Conservation (phyloP, 2,113 vertebrate genomes). For the Zapornia atra region DNA sequence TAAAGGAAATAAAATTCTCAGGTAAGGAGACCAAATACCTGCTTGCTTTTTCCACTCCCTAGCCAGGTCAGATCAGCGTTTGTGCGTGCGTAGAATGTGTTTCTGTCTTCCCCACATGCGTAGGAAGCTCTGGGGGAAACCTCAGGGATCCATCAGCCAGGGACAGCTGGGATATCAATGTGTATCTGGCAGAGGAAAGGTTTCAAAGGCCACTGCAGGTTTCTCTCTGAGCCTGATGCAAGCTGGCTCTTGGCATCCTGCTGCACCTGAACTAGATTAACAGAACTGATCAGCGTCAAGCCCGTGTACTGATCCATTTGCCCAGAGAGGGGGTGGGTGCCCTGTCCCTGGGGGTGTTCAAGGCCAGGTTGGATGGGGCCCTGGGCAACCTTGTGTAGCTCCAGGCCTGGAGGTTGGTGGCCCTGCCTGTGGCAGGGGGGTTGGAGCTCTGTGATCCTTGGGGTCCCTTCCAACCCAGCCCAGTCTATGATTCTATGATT, state of each 20-base stretch:
- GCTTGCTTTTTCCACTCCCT: not conserved
- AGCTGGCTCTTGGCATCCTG: not conserved
- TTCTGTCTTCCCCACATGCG: not conserved
- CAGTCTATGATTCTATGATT: no score
- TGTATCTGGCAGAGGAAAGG: not conserved
- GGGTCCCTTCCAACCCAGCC: no score
- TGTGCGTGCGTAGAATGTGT: not conserved
- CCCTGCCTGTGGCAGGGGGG: no score
- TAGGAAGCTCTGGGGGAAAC: conserved; percentile 8
- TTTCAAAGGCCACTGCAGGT: conserved; percentile 21
- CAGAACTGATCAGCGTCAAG: not conserved
- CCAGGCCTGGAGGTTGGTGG: no score
- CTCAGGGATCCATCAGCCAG: not conserved
- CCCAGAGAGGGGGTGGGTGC: no score
- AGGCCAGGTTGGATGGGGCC: no score
- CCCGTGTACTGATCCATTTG: not conserved
- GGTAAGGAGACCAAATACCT: not conserved
- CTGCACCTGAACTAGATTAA: not conserved
- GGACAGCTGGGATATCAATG: not conserved
- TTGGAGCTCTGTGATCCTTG: no score
- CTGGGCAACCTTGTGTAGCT: no score
- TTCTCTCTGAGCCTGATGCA: not conserved
- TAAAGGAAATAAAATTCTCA: conserved; percentile 14
- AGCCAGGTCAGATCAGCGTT: not conserved
- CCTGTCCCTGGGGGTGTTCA: no score